Evolutionary conservation across 2,797 vertebrate genomes (phyloP).

Genomic region (Anabas testudineus): DNA sequence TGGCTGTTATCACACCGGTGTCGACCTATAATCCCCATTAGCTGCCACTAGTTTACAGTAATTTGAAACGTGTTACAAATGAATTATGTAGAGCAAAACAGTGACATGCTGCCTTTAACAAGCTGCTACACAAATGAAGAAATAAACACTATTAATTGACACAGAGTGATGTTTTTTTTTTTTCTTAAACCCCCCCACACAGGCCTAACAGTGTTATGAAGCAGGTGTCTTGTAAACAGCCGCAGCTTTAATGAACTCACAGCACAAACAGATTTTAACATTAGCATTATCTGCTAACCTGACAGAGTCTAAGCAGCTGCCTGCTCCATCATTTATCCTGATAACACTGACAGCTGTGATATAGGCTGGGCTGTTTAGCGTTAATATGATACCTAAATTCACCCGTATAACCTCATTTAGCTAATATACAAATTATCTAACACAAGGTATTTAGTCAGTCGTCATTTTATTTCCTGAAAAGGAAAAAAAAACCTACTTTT

Average conservation of each 20-base stretch:
- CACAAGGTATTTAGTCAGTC: accelerated
- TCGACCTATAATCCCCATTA: background rate
- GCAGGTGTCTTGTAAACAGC: conserved; percentile 31
- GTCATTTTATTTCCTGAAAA: background rate
- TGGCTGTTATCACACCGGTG: background rate
- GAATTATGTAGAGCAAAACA: background rate
- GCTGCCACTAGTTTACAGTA: background rate
- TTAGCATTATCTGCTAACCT: background rate
- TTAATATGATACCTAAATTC: conserved; percentile 30
- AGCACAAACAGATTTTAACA: background rate
- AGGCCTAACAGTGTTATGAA: conserved; percentile 34
- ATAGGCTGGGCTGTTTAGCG: conserved; percentile 59
- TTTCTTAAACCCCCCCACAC: too few relatives aligned
- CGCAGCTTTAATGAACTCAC: background rate
- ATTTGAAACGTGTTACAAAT: background rate
- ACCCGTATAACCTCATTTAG: background rate
- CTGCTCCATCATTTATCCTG: conserved; percentile 53
- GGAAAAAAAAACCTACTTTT: conserved; percentile 49
- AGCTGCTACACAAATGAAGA: background rate
- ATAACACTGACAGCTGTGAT: conserved; percentile 33
- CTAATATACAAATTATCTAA: background rate
- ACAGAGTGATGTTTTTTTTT: background rate
- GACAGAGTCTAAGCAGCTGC: background rate
- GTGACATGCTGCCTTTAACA: background rate
- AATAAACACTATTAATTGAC: background rate